phyloP scores from a whole-genome alignment of 1,140 invertebrate species.

The Meteorus sp. region DNA sequence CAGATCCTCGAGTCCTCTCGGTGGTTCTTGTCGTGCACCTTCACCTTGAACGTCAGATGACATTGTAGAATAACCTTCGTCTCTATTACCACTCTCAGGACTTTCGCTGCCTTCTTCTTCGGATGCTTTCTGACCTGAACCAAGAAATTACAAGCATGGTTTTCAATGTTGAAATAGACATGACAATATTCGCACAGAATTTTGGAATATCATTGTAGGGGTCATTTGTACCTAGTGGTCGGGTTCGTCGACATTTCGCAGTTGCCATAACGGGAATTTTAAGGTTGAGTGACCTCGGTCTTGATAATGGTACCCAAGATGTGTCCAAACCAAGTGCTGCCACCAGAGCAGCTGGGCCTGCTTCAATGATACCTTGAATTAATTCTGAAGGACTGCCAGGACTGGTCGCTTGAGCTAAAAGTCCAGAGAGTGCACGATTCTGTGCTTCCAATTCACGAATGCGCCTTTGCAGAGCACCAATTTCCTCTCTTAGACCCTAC shows the following conservation, averaged over 20 bases:
- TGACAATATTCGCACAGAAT: background rate
- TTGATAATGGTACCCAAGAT: conserved; percentile 65
- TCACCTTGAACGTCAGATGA: conserved; percentile 82
- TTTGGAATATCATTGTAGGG: background rate
- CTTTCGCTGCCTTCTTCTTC: conserved; percentile 67
- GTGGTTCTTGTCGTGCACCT: conserved; percentile 61
- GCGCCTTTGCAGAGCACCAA: conserved; percentile 64
- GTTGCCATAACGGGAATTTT: conserved; percentile 62
- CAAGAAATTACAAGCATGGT: too few species aligned
- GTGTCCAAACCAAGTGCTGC: conserved; percentile 59
- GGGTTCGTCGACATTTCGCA: conserved; percentile 51
- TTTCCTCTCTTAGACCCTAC: conserved; percentile 72
- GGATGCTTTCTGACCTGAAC: conserved; percentile 50
- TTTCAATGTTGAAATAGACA: too few species aligned
- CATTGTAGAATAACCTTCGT: conserved; percentile 89
- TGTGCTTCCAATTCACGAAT: conserved; percentile 71
- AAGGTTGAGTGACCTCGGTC: conserved; percentile 68
- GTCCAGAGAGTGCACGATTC: conserved; percentile 66
- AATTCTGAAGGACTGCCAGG: conserved; percentile 55
- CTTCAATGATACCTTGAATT: conserved; percentile 47
- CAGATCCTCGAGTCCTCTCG: conserved; percentile 68
- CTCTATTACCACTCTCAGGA: conserved; percentile 74
- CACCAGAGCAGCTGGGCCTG: conserved; percentile 44
- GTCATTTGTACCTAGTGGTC: conserved; percentile 42
- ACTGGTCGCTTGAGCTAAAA: conserved; percentile 67